A percentile compares a stretch with the other conserved stretches of the same genome.
Conservation (phyloP, 2,888 invertebrate genomes). For the Philereme transversata region DNA sequence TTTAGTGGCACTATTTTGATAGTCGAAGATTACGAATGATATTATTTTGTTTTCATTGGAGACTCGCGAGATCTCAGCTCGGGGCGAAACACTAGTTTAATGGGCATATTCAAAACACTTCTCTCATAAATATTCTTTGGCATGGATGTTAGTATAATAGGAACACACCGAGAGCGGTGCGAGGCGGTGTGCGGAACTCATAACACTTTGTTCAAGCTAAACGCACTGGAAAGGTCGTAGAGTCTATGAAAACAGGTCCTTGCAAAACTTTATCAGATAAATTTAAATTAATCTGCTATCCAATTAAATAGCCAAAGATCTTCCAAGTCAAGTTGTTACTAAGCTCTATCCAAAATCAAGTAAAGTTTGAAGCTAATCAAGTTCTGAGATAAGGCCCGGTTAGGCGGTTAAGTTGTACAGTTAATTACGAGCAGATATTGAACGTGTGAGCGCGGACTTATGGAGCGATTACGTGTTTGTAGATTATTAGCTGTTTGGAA, state of each 20-base stretch:
- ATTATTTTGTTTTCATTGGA: too few species aligned
- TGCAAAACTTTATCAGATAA: constrained; percentile 5
- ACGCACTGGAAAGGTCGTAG: too few species aligned
- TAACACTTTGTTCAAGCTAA: too few species aligned
- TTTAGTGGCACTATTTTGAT: too few species aligned
- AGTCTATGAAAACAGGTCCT: not conserved
- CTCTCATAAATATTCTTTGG: too few species aligned
- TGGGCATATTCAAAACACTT: too few species aligned
- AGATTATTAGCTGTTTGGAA: not conserved
- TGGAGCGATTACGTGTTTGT: not conserved
- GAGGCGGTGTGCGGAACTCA: too few species aligned
- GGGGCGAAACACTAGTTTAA: too few species aligned
- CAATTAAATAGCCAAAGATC: constrained; percentile 6
- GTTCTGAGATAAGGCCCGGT: constrained; percentile 17
- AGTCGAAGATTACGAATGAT: too few species aligned
- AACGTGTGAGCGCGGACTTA: not conserved
- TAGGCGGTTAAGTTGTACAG: constrained; percentile 11
- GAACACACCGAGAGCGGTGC: too few species aligned
- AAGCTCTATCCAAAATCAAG: constrained; percentile 15
- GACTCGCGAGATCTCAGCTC: too few species aligned
- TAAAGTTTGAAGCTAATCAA: constrained; percentile 20
- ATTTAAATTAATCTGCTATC: constrained; percentile 16
- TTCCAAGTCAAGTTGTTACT: constrained; percentile 5
- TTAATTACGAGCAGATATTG: constrained; percentile 9
- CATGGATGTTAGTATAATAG: too few species aligned